phyloP scores from a whole-genome alignment of 2,797 vertebrate genomes.

The Pantherophis vulpinus region DNA sequence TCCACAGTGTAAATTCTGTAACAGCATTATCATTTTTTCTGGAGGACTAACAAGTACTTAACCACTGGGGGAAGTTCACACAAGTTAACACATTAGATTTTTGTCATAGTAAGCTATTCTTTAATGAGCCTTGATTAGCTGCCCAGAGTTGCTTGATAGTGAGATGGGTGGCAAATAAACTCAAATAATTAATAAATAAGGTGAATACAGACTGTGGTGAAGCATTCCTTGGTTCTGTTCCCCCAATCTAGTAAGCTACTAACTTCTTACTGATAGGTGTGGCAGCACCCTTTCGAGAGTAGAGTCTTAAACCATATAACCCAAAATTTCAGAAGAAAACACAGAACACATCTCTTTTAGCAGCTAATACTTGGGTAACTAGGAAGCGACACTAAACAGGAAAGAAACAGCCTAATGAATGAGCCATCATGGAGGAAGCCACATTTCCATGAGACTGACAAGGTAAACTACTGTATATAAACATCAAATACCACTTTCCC shows the following conservation, averaged over 20 bases:
- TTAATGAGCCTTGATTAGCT: not conserved
- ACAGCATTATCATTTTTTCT: not conserved
- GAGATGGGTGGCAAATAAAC: not conserved
- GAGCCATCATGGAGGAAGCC: not conserved
- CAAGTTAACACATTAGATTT: not conserved
- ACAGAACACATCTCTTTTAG: not conserved
- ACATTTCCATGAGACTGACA: not conserved
- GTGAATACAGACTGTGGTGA: not conserved
- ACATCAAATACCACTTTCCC: not conserved
- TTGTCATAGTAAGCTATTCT: not conserved
- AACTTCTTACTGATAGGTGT: not conserved
- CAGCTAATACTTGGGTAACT: not conserved
- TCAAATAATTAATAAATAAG: not conserved
- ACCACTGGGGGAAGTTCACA: not conserved
- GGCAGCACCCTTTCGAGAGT: not conserved
- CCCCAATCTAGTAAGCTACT: not conserved
- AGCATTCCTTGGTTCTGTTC: not conserved
- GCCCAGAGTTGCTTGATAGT: not conserved
- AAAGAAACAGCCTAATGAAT: not conserved
- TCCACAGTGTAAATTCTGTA: not conserved
- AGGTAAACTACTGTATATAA: not conserved
- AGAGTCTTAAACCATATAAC: not conserved
- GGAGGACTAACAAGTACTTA: not conserved
- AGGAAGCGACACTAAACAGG: not conserved
- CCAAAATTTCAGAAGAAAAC: not conserved